Base-by-base conservation (phyloP, 2,113 vertebrate genomes). In the Orientallactaga bullata region DNA sequence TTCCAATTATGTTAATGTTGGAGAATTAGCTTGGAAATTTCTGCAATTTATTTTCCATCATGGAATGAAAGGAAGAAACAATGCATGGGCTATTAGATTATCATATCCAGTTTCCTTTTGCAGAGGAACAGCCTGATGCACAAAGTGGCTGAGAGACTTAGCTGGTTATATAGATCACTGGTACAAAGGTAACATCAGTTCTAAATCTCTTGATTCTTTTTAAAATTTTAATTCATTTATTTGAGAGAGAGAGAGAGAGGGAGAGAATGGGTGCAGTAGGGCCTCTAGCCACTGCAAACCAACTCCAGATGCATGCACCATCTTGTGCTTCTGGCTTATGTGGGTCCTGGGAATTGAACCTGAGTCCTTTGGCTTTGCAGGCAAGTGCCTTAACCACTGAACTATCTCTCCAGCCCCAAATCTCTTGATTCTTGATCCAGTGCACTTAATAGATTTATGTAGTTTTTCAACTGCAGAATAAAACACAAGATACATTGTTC, bases 1-100 rank as follows among this genome's bases (percentile, higher is more conserved):
- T 94, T 93, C 24, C 21, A 94, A 39, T 92, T 92, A 92, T 51
- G 30, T 61, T 85, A 77, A 94, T 81, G 24, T 16, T 92, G 87
- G 37, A 79, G 42, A 94, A 88, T 8, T 80, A 84, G 42, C 21
- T n/a, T 76, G 23, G 35, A 66, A 76, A 86, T 71, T 93, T 86
- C n/a, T 91, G 18, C 28, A 85, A 85, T 91, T 82, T 81, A 68
- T 78, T 92, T 74, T 91, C 90, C 28, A 82, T 61, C 21, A 74
- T 39, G 24, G 26, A 65, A 37, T 89, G 12, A 88, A 90, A 85
- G 17, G 37, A 77, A 92, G 78, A 96, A 90, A 90, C 58, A 21
- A 82, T 88, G 37, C 83, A 58, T 42, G 47, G 15, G 23, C 20
- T 77, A 42, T 77, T 77, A 61, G 55, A 32, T 85, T 28, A 73